Conservation (phyloP, 2,888 invertebrate genomes). For the Nematopogon swammerdamellus region DNA sequence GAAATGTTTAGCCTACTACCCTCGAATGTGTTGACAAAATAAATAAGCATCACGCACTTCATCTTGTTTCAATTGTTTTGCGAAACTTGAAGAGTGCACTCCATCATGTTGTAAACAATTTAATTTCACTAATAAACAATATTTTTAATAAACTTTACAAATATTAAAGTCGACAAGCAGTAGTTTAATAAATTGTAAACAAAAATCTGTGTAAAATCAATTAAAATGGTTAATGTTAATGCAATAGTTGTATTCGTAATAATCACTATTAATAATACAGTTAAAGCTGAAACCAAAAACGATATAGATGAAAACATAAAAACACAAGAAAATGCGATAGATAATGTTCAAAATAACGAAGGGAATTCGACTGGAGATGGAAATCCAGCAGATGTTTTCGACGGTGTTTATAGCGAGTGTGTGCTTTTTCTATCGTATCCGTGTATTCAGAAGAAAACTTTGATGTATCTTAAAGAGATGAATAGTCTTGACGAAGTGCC, state of each 20-base stretch:
- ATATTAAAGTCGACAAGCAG: too few species aligned
- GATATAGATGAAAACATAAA: too few species aligned
- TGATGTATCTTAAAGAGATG: conserved; percentile 53
- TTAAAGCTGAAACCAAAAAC: too few species aligned
- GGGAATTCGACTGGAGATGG: conserved; percentile 13
- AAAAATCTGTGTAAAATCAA: too few species aligned
- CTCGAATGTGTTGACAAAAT: conserved; percentile 23
- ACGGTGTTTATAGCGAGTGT: conserved; percentile 54
- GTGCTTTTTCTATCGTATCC: conserved; percentile 51
- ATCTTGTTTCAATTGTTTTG: conserved; percentile 28
- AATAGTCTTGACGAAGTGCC: conserved; percentile 51
- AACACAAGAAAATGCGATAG: conserved; percentile 6
- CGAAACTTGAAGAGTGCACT: background rate
- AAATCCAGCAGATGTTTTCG: conserved; percentile 30
- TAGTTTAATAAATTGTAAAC: too few species aligned
- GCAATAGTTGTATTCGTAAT: too few species aligned
- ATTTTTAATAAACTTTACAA: too few species aligned
- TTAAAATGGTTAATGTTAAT: too few species aligned
- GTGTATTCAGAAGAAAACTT: conserved; percentile 56
- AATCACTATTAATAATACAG: too few species aligned
- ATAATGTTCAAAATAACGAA: conserved; percentile 8
- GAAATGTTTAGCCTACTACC: background rate
- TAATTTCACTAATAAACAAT: too few species aligned
- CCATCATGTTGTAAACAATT: too few species aligned
- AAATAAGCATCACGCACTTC: conserved; percentile 27